A percentile compares a stretch with the other conserved stretches of the same genome.
phyloP scores from a whole-genome alignment of 2,797 vertebrate genomes.

The Oryzias dopingdopingensis region DNA sequence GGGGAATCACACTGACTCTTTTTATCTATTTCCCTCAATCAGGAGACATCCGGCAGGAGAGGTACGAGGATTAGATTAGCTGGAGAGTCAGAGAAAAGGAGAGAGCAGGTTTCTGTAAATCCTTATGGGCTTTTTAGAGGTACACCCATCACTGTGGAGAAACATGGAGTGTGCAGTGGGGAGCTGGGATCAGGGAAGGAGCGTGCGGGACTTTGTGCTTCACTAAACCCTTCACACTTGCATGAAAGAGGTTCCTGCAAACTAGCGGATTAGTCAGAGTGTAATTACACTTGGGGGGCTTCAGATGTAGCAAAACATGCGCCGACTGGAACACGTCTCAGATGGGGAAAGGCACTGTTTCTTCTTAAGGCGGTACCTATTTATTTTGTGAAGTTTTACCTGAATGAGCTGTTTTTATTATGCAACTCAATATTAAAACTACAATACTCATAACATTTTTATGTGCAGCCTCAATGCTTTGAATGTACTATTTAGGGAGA shows the following conservation, averaged over 20 bases:
- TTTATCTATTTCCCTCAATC: constrained; percentile 72
- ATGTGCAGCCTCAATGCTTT: too few species aligned
- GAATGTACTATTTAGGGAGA: too few species aligned
- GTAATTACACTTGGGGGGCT: constrained; percentile 64
- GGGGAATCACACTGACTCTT: constrained; percentile 58
- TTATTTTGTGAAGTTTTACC: too few species aligned
- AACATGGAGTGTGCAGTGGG: constrained; percentile 35
- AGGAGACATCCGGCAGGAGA: constrained; percentile 64
- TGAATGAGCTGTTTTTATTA: background rate
- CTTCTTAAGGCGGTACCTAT: too few species aligned
- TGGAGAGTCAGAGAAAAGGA: constrained; percentile 45
- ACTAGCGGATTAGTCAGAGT: constrained; percentile 66
- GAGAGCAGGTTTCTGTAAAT: constrained; percentile 61
- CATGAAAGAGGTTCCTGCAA: constrained; percentile 65
- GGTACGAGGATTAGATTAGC: constrained; percentile 72
- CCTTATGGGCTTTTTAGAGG: constrained; percentile 67
- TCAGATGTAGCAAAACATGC: constrained; percentile 46
- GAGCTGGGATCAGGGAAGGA: constrained; percentile 30
- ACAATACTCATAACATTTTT: too few species aligned
- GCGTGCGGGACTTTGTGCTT: constrained; percentile 40
- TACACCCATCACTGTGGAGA: constrained; percentile 53
- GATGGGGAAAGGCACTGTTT: constrained; percentile 12
- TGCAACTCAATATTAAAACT: too few species aligned
- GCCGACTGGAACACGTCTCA: constrained; percentile 45
- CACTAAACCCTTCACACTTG: constrained; percentile 60